These are phyloP conservation scores for Physella acuta DNA, from an alignment of 1,140 invertebrate species.

Conservation along the genomic window DNA sequence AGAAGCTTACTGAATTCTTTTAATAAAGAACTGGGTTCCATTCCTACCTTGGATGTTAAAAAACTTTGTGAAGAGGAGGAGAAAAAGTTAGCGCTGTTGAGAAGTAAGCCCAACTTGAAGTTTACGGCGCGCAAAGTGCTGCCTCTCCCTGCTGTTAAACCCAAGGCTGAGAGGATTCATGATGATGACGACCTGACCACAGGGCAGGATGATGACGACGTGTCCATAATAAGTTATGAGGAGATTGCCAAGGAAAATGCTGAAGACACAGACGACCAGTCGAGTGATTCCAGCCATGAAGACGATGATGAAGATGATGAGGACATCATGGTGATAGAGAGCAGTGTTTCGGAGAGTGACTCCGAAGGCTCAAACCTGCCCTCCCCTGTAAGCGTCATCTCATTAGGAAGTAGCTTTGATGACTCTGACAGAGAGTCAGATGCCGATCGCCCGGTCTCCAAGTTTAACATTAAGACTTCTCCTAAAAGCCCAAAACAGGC, in stretches of 20 bases:
- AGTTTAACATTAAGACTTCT: not conserved
- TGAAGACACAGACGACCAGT: slow-evolving; percentile 2
- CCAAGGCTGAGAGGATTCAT: not conserved
- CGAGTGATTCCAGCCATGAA: not conserved
- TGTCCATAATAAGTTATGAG: not conserved
- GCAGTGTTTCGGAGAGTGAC: not conserved
- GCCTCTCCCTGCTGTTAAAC: not conserved
- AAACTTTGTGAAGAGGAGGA: not conserved
- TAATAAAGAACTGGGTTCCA: not conserved
- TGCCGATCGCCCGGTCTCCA: not conserved
- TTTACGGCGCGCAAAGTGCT: slow-evolving; percentile 5
- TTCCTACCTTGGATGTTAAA: not conserved
- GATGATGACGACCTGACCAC: not conserved
- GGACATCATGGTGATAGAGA: not conserved
- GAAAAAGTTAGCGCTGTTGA: not conserved
- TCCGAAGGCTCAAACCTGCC: not conserved
- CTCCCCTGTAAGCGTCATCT: slow-evolving; percentile 10
- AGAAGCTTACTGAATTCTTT: no score
- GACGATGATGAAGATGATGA: slow-evolving; percentile 12
- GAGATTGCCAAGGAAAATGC: not conserved
- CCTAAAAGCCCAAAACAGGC: not conserved
- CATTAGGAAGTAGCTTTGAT: not conserved
- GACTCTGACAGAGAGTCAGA: not conserved
- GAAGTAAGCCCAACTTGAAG: not conserved
- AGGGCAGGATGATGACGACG: not conserved